These are phyloP conservation scores for Pinna nobilis DNA, from an alignment of 1,140 invertebrate species.

Conservation along the genomic window DNA sequence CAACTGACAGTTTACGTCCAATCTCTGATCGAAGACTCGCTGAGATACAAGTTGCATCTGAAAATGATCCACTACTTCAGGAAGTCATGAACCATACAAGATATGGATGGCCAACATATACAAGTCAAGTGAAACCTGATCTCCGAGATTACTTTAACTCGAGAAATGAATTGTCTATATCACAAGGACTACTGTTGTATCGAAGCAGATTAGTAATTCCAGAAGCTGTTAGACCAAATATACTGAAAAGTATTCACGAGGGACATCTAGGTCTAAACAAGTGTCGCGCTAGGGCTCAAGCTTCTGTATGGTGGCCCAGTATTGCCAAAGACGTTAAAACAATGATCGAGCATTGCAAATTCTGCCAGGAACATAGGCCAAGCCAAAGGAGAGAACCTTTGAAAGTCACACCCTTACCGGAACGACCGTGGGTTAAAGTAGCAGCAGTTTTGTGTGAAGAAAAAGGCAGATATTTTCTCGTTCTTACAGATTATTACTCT, in stretches of 20 bases:
- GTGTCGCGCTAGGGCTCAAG: constrained; percentile 6
- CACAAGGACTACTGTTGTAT: neutral
- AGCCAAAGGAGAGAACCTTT: neutral
- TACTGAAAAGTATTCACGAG: too few relatives aligned
- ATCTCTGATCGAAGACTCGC: too few relatives aligned
- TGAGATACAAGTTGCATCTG: too few relatives aligned
- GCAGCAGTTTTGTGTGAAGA: neutral
- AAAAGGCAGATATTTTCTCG: neutral
- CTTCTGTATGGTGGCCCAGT: constrained; percentile 37
- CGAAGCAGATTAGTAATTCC: constrained; percentile 40
- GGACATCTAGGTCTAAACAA: constrained; percentile 38
- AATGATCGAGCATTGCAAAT: neutral
- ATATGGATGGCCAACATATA: too few relatives aligned
- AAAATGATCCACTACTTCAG: too few relatives aligned
- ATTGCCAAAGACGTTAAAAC: neutral
- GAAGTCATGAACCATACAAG: too few relatives aligned
- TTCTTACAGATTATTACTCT: constrained; percentile 13
- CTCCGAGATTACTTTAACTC: constrained; percentile 1
- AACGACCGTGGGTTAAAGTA: constrained; percentile 1
- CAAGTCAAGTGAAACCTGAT: too few relatives aligned
- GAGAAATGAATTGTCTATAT: constrained; percentile 8
- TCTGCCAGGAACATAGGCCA: constrained; percentile 5
- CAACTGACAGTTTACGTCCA: too few relatives aligned
- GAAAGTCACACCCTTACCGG: constrained; percentile 7
- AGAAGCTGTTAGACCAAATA: neutral